A percentile compares a stretch with the other conserved stretches of the same genome.
phyloP scores from a whole-genome alignment of 2,797 vertebrate species.

The Natrix natrix region DNA sequence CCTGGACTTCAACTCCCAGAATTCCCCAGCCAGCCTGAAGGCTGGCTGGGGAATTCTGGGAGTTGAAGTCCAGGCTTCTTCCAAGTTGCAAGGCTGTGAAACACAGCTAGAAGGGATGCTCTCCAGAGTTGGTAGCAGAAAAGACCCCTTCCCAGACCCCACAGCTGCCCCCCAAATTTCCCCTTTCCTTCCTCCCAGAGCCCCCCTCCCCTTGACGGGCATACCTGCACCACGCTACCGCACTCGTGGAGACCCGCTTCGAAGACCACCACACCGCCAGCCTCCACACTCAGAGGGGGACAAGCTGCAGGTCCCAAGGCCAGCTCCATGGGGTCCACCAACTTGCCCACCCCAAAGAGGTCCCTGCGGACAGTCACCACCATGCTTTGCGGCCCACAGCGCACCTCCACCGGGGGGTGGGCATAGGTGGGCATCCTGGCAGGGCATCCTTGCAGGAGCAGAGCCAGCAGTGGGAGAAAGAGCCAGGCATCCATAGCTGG shows the following conservation, averaged over 20 bases:
- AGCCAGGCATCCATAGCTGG: background rate
- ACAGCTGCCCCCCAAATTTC: too few relatives aligned
- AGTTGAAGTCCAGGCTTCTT: background rate
- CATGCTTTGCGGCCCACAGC: slow-evolving; percentile 66
- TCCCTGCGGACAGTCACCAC: slow-evolving; percentile 62
- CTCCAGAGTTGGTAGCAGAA: too few relatives aligned
- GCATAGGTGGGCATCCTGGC: background rate
- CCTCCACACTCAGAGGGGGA: slow-evolving; percentile 10
- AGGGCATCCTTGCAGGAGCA: accelerated
- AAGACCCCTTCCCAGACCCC: too few relatives aligned
- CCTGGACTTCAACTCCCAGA: background rate
- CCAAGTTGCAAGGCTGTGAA: background rate
- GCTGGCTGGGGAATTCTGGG: background rate
- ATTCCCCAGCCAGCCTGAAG: background rate
- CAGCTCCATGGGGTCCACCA: slow-evolving; percentile 51
- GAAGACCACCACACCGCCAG: slow-evolving; percentile 39
- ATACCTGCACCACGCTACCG: slow-evolving; percentile 66
- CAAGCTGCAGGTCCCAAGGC: slow-evolving; percentile 57
- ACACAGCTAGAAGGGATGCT: too few relatives aligned
- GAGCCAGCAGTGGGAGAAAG: background rate
- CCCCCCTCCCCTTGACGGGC: background rate
- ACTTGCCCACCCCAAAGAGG: slow-evolving; percentile 61
- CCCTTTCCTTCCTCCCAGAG: too few relatives aligned
- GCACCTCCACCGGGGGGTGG: slow-evolving; percentile 35
- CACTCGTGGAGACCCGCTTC: slow-evolving; percentile 64